Conservation (phyloP, 2,888 invertebrate genomes). For the Temnothorax unifasciatus region DNA sequence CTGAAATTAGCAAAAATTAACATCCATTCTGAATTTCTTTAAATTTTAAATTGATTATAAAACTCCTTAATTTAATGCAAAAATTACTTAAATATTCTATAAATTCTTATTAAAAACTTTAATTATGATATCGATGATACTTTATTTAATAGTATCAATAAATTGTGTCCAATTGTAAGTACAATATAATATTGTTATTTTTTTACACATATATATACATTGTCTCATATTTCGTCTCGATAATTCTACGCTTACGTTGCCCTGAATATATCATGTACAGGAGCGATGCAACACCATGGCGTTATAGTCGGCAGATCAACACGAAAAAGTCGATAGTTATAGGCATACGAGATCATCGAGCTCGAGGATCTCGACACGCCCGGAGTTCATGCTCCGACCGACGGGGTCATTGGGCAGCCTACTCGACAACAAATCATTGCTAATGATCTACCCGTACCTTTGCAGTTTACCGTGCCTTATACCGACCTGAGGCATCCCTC, state of each 20-base stretch:
- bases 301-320: constrained; percentile 59
- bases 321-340: constrained; percentile 75
- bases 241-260: not conserved
- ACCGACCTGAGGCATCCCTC: constrained; percentile 66
- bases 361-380: constrained; percentile 79
- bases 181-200: not conserved
- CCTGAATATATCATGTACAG: constrained; percentile 41
- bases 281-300: constrained; percentile 58
- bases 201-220: not conserved
- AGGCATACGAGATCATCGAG: constrained; percentile 77
- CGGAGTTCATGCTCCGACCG: constrained; percentile 81
- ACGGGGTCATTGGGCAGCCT: constrained; percentile 86
- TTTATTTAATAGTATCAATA: not conserved
- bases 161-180: not conserved
- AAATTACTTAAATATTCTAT: not conserved
- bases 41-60: not conserved
- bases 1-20: not conserved
- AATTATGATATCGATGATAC: not conserved
- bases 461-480: constrained; percentile 81
- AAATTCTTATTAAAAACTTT: not conserved
- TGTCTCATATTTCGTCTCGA: not conserved
- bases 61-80: not conserved
- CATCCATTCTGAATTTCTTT: not conserved
- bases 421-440: constrained; percentile 86
- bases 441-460: constrained; percentile 86